Conservation (phyloP, 2,888 invertebrate genomes). For the Caenorhabditis becei region DNA sequence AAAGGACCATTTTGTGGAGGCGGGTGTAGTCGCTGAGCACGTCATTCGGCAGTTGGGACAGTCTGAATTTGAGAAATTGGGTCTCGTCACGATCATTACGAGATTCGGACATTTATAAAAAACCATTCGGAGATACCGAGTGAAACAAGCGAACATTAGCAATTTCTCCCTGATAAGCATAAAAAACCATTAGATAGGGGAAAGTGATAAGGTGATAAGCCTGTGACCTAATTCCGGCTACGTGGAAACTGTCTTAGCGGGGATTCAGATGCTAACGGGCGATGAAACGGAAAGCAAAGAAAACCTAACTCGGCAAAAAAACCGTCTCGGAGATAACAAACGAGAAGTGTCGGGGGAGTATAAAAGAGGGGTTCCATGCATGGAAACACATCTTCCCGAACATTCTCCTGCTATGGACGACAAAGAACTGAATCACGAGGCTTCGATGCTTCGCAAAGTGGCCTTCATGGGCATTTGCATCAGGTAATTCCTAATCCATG, state of each 20-base stretch:
- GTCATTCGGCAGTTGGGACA: slow-evolving; percentile 39
- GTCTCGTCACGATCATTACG: too few species aligned
- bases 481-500: slow-evolving; percentile 57
- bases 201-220: background rate
- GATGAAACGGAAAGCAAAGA: too few species aligned
- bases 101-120: too few species aligned
- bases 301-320: background rate
- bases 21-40: slow-evolving; percentile 44
- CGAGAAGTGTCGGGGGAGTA: background rate
- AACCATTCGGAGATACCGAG: slow-evolving; percentile 13
- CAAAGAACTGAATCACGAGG: slow-evolving; percentile 69
- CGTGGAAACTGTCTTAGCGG: background rate
- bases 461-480: slow-evolving; percentile 74
- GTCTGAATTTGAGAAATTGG: slow-evolving; percentile 30
- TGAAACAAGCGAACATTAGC: too few species aligned
- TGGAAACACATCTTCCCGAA: background rate
- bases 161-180: too few species aligned
- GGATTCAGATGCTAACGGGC: background rate
- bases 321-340: slow-evolving; percentile 24
- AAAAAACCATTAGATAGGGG: slow-evolving; percentile 11
- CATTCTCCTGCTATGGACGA: slow-evolving; percentile 46
- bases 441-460: slow-evolving; percentile 70
- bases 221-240: slow-evolving; percentile 20
- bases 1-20: slow-evolving; percentile 35
- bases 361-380: background rate